phyloP scores from a whole-genome alignment of 2,113 vertebrate species.

The Phocoena sinus region DNA sequence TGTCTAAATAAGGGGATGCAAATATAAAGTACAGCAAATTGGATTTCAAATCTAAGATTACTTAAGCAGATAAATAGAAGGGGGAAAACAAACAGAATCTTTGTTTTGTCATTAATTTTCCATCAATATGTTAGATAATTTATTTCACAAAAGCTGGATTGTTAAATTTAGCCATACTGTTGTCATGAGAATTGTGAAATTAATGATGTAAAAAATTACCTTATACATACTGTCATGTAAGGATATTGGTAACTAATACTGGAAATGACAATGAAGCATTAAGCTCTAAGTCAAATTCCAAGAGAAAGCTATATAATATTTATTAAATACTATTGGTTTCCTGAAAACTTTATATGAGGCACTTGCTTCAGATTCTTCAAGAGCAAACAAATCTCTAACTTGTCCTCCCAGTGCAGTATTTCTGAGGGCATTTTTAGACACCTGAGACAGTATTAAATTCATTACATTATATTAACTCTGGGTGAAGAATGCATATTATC shows the following conservation, averaged over 20 bases:
- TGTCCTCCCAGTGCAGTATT: background rate
- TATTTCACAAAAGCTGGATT: background rate
- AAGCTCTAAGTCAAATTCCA: background rate
- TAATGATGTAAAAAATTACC: constrained; percentile 17
- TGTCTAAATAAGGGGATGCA: background rate
- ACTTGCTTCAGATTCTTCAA: background rate
- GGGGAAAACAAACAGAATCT: background rate
- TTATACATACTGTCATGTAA: background rate
- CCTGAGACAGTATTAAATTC: background rate
- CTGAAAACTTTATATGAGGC: background rate
- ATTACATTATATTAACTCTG: background rate
- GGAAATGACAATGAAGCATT: background rate
- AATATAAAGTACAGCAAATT: background rate
- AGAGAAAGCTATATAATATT: background rate
- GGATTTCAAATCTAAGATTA: background rate
- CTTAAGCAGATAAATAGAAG: background rate
- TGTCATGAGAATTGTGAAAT: background rate
- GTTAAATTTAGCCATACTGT: background rate
- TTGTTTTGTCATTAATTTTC: background rate
- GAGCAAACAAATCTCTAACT: background rate
- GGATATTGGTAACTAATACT: background rate
- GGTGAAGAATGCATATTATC: background rate
- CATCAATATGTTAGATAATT: background rate
- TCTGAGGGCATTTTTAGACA: background rate
- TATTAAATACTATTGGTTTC: background rate